These are phyloP conservation scores for Drosophila colorata DNA, from an alignment of 2,888 invertebrate genomes.

Conservation along the genomic window DNA sequence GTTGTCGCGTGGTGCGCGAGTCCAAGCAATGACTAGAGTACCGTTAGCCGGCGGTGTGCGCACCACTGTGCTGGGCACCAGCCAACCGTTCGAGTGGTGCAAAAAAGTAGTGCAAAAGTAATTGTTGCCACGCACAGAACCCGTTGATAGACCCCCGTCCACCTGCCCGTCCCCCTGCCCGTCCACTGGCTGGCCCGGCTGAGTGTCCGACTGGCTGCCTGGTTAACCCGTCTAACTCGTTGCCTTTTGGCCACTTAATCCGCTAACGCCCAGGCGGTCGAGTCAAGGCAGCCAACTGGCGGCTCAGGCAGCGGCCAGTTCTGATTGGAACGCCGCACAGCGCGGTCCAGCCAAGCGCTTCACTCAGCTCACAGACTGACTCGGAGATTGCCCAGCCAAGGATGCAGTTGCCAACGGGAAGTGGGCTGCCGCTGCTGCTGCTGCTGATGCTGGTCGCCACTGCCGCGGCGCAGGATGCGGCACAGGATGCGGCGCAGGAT, in stretches of 20 bases:
- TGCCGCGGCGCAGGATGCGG: not conserved
- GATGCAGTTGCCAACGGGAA: conserved; percentile 25
- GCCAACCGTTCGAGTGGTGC: conserved; percentile 15
- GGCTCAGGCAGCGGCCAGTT: conserved; percentile 54
- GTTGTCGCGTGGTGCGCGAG: not conserved
- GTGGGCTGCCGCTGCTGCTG: conserved; percentile 17
- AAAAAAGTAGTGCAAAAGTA: conserved; percentile 80
- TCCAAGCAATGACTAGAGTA: not conserved
- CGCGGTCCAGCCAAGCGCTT: conserved; percentile 53
- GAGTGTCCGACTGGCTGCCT: conserved; percentile 7
- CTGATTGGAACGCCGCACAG: conserved; percentile 69
- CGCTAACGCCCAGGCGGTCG: conserved; percentile 69
- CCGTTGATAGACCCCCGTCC: conserved; percentile 43
- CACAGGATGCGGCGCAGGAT: conserved; percentile 1
- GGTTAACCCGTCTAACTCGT: conserved; percentile 74
- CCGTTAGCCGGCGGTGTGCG: conserved; percentile 28
- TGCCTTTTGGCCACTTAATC: conserved; percentile 67
- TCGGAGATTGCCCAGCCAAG: not conserved
- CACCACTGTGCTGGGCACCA: conserved; percentile 38
- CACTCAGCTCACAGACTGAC: not conserved
- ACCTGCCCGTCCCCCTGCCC: conserved; percentile 8
- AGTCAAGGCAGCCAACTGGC: conserved; percentile 59
- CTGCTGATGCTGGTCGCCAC: conserved; percentile 33
- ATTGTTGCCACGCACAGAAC: conserved; percentile 72
- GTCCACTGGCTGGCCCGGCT: not conserved